phyloP scores from a whole-genome alignment of 2,113 vertebrate genomes.

The Xiphophorus maculatus region DNA sequence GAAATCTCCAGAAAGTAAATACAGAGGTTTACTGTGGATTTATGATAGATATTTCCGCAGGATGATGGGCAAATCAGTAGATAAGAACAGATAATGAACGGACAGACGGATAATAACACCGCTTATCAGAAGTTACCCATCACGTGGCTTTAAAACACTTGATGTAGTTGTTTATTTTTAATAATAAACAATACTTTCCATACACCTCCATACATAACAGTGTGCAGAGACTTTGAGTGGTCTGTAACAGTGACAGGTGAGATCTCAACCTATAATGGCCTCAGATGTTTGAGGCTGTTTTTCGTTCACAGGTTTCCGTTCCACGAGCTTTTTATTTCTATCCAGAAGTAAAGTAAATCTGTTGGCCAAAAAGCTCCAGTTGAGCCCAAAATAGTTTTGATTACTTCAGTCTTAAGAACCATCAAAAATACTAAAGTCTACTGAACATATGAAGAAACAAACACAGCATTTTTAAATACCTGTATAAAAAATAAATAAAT shows the following conservation, averaged over 20 bases:
- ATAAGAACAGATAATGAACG: no score
- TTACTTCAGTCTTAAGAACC: background rate
- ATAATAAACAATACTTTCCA: background rate
- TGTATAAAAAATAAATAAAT: background rate
- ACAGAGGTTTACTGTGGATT: no score
- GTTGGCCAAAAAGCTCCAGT: slow-evolving; percentile 22
- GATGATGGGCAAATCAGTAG: no score
- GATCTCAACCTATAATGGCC: slow-evolving; percentile 7
- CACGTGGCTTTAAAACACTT: background rate
- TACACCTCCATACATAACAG: background rate
- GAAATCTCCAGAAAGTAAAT: no score
- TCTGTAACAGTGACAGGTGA: background rate
- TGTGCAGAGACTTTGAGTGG: background rate
- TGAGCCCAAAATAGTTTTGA: background rate
- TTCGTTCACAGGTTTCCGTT: slow-evolving; percentile 51
- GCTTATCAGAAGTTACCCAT: no score
- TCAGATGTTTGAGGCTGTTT: slow-evolving; percentile 31
- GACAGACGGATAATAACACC: no score
- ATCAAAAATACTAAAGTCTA: background rate
- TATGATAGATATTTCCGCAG: no score
- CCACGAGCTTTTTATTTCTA: slow-evolving; percentile 29
- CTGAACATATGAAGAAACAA: background rate
- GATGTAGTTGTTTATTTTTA: background rate
- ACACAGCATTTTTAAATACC: background rate
- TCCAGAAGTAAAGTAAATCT: slow-evolving; percentile 49